Evolutionary conservation across 2,113 vertebrate genomes (phyloP).

Genomic region (Misgurnus mizolepis): DNA sequence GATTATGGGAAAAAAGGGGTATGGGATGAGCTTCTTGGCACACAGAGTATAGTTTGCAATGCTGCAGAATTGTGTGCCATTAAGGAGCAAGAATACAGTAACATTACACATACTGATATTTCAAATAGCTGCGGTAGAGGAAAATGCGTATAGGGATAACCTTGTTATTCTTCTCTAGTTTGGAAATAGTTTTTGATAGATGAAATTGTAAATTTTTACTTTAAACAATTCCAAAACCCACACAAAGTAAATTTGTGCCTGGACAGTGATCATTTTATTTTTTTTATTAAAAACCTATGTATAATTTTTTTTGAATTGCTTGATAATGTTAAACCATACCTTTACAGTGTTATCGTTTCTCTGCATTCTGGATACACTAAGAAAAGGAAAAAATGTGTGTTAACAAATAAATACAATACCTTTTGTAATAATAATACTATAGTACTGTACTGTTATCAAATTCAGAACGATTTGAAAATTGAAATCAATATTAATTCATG

Average conservation of each 20-base stretch:
- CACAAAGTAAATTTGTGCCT: neutral
- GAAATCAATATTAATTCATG: too few species aligned
- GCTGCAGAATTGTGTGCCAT: neutral
- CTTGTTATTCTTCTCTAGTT: neutral
- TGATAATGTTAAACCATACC: neutral
- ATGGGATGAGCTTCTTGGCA: neutral
- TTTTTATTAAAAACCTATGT: neutral
- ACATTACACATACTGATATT: too few species aligned
- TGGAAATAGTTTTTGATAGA: neutral
- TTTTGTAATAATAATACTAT: neutral
- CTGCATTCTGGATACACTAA: neutral
- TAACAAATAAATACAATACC: neutral
- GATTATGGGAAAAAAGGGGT: neutral
- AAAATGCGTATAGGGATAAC: neutral
- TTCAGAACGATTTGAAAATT: too few species aligned
- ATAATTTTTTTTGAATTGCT: too few species aligned
- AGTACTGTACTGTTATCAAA: neutral
- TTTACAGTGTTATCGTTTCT: neutral
- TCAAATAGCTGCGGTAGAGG: neutral
- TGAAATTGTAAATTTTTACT: neutral
- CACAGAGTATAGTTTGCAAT: neutral
- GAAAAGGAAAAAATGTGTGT: slow-evolving; percentile 19
- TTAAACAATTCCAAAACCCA: neutral
- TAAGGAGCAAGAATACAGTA: neutral
- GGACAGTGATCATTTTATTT: neutral